Percentiles rank a stretch among this genome's conserved stretches.
phyloP scores from a whole-genome alignment of 2,113 vertebrate species.

The Lepus europaeus region DNA sequence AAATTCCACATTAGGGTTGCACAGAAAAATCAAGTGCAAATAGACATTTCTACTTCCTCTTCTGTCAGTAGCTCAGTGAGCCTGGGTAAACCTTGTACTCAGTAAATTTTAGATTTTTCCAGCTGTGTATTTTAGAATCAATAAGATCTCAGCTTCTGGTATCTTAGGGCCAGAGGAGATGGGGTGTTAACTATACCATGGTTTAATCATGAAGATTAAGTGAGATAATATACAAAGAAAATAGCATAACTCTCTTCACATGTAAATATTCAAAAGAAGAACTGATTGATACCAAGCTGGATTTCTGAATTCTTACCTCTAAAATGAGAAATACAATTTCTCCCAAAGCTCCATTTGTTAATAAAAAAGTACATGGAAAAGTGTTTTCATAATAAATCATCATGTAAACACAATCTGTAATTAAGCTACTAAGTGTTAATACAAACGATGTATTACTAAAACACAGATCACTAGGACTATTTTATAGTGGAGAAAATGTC shows the following conservation, averaged over 20 bases:
- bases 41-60: background rate
- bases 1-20: background rate
- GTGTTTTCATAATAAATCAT: background rate
- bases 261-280: slow-evolving; percentile 51
- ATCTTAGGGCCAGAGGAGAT: slow-evolving; percentile 17
- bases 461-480: slow-evolving; percentile 35
- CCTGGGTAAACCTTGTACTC: background rate
- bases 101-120: background rate
- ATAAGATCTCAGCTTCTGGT: background rate
- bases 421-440: slow-evolving; percentile 22
- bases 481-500: background rate
- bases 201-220: slow-evolving; percentile 29
- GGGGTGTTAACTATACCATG: background rate
- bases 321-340: slow-evolving; percentile 52
- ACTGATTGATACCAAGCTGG: background rate
- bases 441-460: background rate
- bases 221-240: background rate
- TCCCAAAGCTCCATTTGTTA: slow-evolving; percentile 2
- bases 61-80: background rate
- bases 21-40: slow-evolving; percentile 13
- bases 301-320: slow-evolving; percentile 33
- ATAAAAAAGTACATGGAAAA: background rate
- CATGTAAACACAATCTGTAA: slow-evolving; percentile 1
- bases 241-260: background rate
- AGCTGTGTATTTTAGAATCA: background rate